Percentiles rank a stretch among this genome's conserved stretches.
Evolutionary conservation across 2,797 vertebrate genomes (phyloP).

Genomic region (Xenentodon cancila): DNA sequence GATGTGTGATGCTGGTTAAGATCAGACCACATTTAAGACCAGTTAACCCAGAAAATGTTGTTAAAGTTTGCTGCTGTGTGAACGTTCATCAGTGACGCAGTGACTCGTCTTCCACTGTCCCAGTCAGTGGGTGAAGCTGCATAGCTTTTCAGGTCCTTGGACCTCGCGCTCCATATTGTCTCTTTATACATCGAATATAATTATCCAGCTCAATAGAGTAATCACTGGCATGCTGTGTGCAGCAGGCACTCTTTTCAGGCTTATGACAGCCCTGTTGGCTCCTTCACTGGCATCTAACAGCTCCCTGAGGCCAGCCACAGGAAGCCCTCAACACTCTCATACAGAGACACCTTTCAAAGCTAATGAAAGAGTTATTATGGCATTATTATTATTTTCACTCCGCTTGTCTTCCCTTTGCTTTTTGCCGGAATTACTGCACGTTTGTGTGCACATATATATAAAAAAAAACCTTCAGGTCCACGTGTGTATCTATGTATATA

Average conservation of each 20-base stretch:
- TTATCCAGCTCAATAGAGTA: constrained; percentile 63
- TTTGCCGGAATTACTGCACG: constrained; percentile 18
- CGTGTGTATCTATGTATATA: constrained; percentile 28
- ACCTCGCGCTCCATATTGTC: constrained; percentile 40
- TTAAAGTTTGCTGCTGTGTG: not conserved
- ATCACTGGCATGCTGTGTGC: constrained; percentile 59
- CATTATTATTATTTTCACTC: constrained; percentile 66
- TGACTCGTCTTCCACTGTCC: constrained; percentile 18
- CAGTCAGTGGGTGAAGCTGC: constrained; percentile 36
- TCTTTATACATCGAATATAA: constrained; percentile 56
- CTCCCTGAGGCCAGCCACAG: constrained; percentile 56
- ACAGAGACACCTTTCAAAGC: constrained; percentile 76
- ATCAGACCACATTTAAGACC: no score
- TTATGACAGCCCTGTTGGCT: constrained; percentile 52
- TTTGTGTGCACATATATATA: no score
- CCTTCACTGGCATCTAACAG: constrained; percentile 50
- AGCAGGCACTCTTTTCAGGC: constrained; percentile 50
- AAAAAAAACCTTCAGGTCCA: no score
- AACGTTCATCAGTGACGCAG: constrained; percentile 19
- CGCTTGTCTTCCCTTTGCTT: constrained; percentile 23
- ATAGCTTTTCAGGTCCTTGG: constrained; percentile 36
- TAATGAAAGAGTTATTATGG: constrained; percentile 78
- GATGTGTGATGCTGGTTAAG: no score
- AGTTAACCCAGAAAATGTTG: not conserved
- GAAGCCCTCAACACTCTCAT: constrained; percentile 63